Conservation (phyloP, 1,140 invertebrate species). For the Euura saliciscinereae region DNA sequence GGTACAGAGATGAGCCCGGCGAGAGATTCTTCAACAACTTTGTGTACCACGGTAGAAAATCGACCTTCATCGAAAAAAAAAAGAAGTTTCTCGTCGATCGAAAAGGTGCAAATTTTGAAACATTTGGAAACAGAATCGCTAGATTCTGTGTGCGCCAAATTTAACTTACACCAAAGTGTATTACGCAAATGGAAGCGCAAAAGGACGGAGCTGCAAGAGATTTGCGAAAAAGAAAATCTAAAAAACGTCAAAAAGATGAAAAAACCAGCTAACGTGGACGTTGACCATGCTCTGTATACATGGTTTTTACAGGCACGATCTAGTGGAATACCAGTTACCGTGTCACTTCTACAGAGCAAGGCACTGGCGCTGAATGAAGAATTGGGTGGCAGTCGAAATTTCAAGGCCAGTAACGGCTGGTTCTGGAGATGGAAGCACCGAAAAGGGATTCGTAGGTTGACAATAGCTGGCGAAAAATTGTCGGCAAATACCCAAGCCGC, state of each 20-base stretch:
- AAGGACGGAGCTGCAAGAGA: conserved; percentile 15
- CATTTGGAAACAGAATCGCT: conserved; percentile 16
- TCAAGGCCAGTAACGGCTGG: conserved; percentile 23
- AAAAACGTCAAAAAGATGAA: conserved; percentile 13
- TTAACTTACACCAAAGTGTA: conserved; percentile 14
- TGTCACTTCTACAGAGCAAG: conserved; percentile 23
- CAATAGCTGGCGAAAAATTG: conserved; percentile 27
- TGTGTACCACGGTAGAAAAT: conserved; percentile 12
- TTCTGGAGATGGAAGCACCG: conserved; percentile 20
- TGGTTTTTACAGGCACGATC: conserved; percentile 21
- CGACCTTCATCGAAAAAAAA: conserved; percentile 15
- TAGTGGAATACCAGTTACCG: conserved; percentile 19
- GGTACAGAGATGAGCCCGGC: conserved; percentile 14
- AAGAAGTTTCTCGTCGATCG: conserved; percentile 13
- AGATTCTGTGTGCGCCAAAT: too few species aligned
- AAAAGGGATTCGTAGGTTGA: conserved; percentile 19
- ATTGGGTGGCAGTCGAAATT: conserved; percentile 19
- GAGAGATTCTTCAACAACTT: conserved; percentile 17
- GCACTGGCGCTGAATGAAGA: conserved; percentile 23
- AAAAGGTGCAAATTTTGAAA: conserved; percentile 17
- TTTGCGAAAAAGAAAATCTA: conserved; percentile 13
- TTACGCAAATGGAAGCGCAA: conserved; percentile 17
- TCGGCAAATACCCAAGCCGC: conserved; percentile 26
- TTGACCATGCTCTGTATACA: conserved; percentile 23
- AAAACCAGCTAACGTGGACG: conserved; percentile 10